phyloP scores from a whole-genome alignment of 2,797 vertebrate species.

The Limosa lapponica region DNA sequence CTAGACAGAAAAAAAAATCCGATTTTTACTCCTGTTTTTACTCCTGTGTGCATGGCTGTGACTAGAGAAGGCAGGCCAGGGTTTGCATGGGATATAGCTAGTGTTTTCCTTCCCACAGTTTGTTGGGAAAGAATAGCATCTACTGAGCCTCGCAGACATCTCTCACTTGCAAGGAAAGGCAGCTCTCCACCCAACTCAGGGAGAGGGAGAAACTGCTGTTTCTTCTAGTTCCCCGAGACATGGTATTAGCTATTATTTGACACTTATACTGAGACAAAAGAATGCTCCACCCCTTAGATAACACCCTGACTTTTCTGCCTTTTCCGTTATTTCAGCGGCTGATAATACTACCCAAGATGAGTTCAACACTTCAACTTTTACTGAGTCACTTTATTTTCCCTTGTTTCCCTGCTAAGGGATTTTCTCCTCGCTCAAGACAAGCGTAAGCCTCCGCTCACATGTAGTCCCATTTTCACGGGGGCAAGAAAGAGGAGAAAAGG shows the following conservation, averaged over 20 bases:
- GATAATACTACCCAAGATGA: neutral
- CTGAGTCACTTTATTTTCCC: neutral
- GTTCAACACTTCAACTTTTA: neutral
- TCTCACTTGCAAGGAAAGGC: fast-evolving
- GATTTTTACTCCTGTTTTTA: neutral
- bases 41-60: fast-evolving
- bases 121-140: neutral
- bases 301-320: neutral
- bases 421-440: neutral
- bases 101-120: neutral
- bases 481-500: neutral
- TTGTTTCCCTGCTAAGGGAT: neutral
- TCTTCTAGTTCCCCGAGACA: neutral
- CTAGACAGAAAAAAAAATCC: neutral
- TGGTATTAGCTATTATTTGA: neutral
- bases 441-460: neutral
- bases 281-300: neutral
- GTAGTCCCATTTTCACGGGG: neutral
- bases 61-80: neutral
- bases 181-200: neutral
- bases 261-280: neutral
- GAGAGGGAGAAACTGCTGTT: neutral
- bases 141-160: neutral
- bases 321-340: neutral
- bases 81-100: neutral